These are phyloP conservation scores for Amphipyra tragopoginis DNA, from an alignment of 2,888 invertebrate genomes.

Conservation along the genomic window DNA sequence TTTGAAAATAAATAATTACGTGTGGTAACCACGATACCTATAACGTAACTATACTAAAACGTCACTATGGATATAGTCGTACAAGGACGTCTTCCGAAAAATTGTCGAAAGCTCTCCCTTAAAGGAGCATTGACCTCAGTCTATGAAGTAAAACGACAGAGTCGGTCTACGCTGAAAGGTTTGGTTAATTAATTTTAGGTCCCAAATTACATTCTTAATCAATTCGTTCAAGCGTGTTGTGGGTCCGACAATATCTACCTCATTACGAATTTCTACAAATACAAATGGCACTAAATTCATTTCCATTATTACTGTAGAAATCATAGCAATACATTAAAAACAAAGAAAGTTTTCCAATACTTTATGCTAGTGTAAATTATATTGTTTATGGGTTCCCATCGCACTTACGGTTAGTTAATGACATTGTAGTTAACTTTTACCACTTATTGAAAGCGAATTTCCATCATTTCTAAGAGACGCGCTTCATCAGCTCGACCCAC, in stretches of 20 bases:
- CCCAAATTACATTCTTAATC: no score
- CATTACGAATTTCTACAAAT: slow-evolving; percentile 2
- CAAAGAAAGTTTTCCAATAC: slow-evolving; percentile 47
- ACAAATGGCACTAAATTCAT: slow-evolving; percentile 9
- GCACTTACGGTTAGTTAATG: slow-evolving; percentile 63
- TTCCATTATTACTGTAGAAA: slow-evolving; percentile 25
- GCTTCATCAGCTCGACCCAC: slow-evolving; percentile 72
- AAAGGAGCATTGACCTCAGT: no score
- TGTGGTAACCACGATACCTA: no score
- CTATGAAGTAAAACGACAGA: no score
- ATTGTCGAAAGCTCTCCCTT: no score
- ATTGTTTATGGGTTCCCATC: slow-evolving; percentile 65
- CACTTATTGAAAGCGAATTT: slow-evolving; percentile 70
- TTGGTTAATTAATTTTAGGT: no score
- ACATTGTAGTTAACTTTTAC: slow-evolving; percentile 64
- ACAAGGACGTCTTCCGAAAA: no score
- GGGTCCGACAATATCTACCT: slow-evolving; percentile 1
- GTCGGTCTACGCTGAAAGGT: no score
- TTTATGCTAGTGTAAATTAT: slow-evolving; percentile 33
- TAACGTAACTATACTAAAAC: no score
- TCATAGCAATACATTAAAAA: slow-evolving; percentile 29
- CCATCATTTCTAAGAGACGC: slow-evolving; percentile 69
- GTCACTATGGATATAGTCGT: no score
- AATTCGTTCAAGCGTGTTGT: no score
- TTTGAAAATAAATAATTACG: no score